These are phyloP conservation scores for Apamea monoglypha DNA, from an alignment of 2,888 invertebrate species.

Conservation along the genomic window DNA sequence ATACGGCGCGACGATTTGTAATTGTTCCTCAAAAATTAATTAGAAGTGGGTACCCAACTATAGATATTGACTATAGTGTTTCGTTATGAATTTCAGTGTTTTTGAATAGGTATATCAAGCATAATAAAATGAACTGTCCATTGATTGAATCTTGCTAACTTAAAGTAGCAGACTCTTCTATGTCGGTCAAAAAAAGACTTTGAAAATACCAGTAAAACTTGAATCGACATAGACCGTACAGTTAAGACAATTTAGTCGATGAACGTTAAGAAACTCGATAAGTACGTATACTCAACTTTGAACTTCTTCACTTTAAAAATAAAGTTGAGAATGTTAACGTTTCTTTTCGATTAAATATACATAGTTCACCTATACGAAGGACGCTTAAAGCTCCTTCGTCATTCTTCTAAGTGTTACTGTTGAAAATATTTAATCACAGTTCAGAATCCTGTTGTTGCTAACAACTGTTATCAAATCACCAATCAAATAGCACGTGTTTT, in stretches of 20 bases:
- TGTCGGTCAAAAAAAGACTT: constrained; percentile 20
- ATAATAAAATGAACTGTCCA: no score
- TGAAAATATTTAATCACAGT: constrained; percentile 42
- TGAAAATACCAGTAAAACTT: constrained; percentile 33
- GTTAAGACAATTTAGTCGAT: constrained; percentile 25
- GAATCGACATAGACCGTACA: constrained; percentile 1
- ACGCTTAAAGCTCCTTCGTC: not conserved
- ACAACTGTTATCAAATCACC: constrained; percentile 59
- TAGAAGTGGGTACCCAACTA: not conserved
- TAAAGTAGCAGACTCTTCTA: constrained; percentile 11
- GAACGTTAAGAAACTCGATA: constrained; percentile 42
- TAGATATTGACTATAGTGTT: not conserved
- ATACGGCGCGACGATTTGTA: constrained; percentile 22
- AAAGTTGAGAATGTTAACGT: not conserved
- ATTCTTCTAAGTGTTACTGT: not conserved
- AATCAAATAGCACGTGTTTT: constrained; percentile 62
- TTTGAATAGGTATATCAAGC: not conserved
- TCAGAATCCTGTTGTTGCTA: constrained; percentile 31
- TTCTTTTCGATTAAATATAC: constrained; percentile 25
- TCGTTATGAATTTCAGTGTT: not conserved
- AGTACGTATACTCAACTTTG: constrained; percentile 29
- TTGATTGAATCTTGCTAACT: constrained; percentile 18
- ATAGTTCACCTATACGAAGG: constrained; percentile 2
- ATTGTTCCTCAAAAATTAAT: constrained; percentile 28
- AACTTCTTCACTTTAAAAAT: constrained; percentile 16